Evolutionary conservation across 1,140 invertebrate genomes (phyloP).

Genomic region (Hirudo medicinalis): DNA sequence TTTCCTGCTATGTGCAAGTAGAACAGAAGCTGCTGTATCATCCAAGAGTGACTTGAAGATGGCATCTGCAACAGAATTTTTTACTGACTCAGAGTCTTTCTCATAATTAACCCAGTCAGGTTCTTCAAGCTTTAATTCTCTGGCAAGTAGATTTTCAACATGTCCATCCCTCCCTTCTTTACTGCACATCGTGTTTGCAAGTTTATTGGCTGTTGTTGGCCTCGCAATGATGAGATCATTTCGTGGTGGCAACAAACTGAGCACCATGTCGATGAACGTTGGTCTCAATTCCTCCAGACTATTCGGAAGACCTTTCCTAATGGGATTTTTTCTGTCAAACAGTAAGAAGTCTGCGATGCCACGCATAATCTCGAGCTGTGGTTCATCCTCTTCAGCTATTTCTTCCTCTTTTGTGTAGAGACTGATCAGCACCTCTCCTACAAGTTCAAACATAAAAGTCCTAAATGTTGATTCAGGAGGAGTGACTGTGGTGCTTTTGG

Average conservation of each 20-base stretch:
- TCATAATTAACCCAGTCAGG: slow-evolving; percentile 58
- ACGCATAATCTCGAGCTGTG: neutral
- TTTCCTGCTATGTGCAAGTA: too few species aligned
- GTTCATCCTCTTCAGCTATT: neutral
- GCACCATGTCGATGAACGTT: neutral
- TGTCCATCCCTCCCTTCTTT: slow-evolving; percentile 53
- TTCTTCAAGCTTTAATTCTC: slow-evolving; percentile 57
- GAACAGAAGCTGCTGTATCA: slow-evolving; percentile 42
- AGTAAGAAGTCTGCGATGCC: neutral
- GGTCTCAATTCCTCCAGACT: slow-evolving; percentile 4
- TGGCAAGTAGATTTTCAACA: slow-evolving; percentile 56
- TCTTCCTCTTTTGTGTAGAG: neutral
- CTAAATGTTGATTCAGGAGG: neutral
- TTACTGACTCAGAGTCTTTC: slow-evolving; percentile 54
- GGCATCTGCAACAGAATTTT: slow-evolving; percentile 52
- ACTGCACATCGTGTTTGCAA: slow-evolving; percentile 44
- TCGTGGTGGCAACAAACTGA: neutral
- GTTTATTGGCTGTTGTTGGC: slow-evolving; percentile 34
- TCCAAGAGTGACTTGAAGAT: slow-evolving; percentile 51
- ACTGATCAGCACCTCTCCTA: neutral
- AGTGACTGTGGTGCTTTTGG: neutral
- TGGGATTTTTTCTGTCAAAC: too few species aligned
- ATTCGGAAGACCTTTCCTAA: neutral
- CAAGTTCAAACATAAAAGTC: neutral
- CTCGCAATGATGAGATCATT: slow-evolving; percentile 33